These are phyloP conservation scores for Melanaphis sacchari DNA, from an alignment of 1,140 invertebrate species.

Conservation along the genomic window DNA sequence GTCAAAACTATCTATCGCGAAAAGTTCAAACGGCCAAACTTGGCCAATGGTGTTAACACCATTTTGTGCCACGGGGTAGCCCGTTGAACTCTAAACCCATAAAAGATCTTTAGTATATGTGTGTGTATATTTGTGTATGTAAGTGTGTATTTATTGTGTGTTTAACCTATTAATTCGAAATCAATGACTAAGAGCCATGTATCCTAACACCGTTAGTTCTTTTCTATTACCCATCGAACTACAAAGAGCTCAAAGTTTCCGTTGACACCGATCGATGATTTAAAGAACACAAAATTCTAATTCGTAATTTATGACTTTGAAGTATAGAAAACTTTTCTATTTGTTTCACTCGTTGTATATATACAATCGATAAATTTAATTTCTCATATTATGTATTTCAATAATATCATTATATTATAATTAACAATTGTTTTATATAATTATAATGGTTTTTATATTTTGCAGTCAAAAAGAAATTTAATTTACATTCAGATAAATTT, in stretches of 20 bases:
- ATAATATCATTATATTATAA: background rate
- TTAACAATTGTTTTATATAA: background rate
- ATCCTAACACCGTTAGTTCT: slow-evolving; percentile 31
- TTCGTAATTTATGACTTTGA: slow-evolving; percentile 31
- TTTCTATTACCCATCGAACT: slow-evolving; percentile 16
- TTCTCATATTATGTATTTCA: slow-evolving; percentile 24
- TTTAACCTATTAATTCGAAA: slow-evolving; percentile 47
- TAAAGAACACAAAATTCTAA: slow-evolving; percentile 45
- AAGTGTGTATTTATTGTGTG: background rate
- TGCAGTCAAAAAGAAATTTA: background rate
- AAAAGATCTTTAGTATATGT: background rate
- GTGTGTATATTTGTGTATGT: background rate
- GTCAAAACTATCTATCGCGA: slow-evolving; percentile 40
- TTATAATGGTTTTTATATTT: background rate
- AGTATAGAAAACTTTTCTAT: slow-evolving; percentile 39
- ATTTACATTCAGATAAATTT: background rate
- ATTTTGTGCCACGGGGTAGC: slow-evolving; percentile 11
- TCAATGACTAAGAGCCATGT: slow-evolving; percentile 27
- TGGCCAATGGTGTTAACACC: slow-evolving; percentile 37
- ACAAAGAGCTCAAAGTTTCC: slow-evolving; percentile 35
- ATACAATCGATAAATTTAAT: slow-evolving; percentile 30
- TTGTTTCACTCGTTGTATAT: background rate
- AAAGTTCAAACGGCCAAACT: slow-evolving; percentile 52
- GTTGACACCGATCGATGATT: slow-evolving; percentile 21
- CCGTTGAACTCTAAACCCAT: slow-evolving; percentile 14